A percentile compares a stretch with the other conserved stretches of the same genome.
These are phyloP conservation scores for Pristis pectinata DNA, from an alignment of 2,797 vertebrate genomes.

Conservation along the genomic window DNA sequence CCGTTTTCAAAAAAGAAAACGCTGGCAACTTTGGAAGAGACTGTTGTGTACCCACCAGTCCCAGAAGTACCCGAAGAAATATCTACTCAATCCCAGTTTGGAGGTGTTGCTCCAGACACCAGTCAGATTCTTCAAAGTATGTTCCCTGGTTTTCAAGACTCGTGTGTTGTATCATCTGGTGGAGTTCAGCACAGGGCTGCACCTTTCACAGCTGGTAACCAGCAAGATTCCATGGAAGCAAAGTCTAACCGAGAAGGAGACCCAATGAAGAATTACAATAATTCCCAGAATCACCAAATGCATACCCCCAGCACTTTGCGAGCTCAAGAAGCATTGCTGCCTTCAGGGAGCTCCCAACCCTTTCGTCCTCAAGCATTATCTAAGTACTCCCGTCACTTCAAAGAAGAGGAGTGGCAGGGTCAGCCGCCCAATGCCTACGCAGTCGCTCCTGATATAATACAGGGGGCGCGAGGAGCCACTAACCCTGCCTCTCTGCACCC, in stretches of 20 bases:
- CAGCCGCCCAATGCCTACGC: slow-evolving; percentile 41
- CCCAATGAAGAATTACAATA: not conserved
- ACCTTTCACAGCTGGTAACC: not conserved
- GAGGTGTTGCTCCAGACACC: not conserved
- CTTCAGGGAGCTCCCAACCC: not conserved
- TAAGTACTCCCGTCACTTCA: slow-evolving; percentile 92
- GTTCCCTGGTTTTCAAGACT: not conserved
- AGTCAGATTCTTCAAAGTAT: not conserved
- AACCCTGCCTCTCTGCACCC: slow-evolving; percentile 62
- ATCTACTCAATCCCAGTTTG: not conserved
- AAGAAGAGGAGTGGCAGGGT: slow-evolving; percentile 52
- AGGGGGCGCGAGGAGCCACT: slow-evolving; percentile 64
- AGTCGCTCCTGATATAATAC: slow-evolving; percentile 61
- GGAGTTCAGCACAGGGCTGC: slow-evolving; percentile 46
- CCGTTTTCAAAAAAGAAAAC: slow-evolving; percentile 84
- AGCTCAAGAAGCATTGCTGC: not conserved
- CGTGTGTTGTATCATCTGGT: slow-evolving; percentile 7
- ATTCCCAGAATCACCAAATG: not conserved
- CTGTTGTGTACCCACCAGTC: not conserved
- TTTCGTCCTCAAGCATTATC: slow-evolving; percentile 53
- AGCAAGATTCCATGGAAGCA: not conserved
- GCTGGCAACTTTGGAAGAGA: slow-evolving; percentile 52
- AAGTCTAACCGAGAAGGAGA: not conserved
- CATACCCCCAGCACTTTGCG: not conserved
- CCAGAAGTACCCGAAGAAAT: not conserved